phyloP scores from a whole-genome alignment of 2,797 vertebrate species.

The Miichthys miiuy region DNA sequence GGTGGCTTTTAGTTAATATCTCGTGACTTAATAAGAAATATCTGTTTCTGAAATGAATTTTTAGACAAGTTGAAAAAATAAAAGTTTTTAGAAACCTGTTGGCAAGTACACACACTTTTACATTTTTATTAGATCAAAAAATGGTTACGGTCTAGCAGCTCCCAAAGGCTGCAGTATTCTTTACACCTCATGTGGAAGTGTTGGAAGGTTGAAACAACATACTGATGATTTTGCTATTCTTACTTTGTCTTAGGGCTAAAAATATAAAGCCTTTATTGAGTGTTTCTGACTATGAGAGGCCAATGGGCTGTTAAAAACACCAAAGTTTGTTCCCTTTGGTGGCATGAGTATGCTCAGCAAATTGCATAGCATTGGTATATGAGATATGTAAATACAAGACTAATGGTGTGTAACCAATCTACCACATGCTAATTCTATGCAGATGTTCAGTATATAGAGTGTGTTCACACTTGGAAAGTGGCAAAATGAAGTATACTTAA shows the following conservation, averaged over 20 bases:
- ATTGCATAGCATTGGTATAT: neutral
- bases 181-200: constrained; percentile 10
- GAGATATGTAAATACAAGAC: neutral
- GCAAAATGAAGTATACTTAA: neutral
- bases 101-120: constrained; percentile 11
- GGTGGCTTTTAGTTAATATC: neutral
- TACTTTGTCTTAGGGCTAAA: constrained; percentile 18
- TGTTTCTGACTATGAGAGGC: constrained; percentile 5
- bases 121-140: constrained; percentile 32
- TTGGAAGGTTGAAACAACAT: constrained; percentile 18
- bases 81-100: constrained; percentile 23
- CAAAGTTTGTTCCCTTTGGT: neutral
- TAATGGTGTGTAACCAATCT: neutral
- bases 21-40: constrained; percentile 6
- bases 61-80: neutral
- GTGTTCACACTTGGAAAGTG: neutral
- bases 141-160: constrained; percentile 6
- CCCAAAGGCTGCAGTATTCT: constrained; percentile 14
- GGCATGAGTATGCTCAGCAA: neutral
- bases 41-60: constrained; percentile 6
- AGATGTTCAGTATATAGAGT: neutral
- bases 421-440: neutral
- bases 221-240: constrained; percentile 23
- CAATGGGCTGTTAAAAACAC: neutral
- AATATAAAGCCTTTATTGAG: neutral